Conservation (phyloP, 2,113 vertebrate genomes). For the Heteronetta atricapilla region DNA sequence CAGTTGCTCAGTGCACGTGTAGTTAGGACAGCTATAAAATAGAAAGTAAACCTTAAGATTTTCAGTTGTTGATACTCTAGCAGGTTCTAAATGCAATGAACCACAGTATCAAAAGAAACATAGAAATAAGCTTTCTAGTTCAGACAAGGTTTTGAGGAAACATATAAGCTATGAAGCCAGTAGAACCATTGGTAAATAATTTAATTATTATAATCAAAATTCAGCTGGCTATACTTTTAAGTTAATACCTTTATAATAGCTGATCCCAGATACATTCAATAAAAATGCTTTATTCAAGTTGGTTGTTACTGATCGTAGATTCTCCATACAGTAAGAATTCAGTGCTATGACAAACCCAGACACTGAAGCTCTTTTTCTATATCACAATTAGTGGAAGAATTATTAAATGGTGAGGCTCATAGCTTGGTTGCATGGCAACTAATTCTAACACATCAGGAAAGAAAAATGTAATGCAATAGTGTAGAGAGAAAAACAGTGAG, state of each 20-base stretch:
- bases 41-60: neutral
- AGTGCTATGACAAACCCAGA: neutral
- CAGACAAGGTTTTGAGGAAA: neutral
- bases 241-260: neutral
- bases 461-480: conserved; percentile 43
- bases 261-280: neutral
- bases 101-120: neutral
- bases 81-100: neutral
- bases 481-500: neutral
- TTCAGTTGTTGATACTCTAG: neutral
- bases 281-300: neutral
- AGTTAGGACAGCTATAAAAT: neutral
- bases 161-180: neutral
- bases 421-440: conserved; percentile 73
- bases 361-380: conserved; percentile 28
- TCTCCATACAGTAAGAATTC: neutral
- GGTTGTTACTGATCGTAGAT: accelerated
- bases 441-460: conserved; percentile 59
- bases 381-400: conserved; percentile 49
- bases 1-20: neutral
- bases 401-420: conserved; percentile 57
- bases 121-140: neutral
- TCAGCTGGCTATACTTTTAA: neutral
- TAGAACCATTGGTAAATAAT: neutral
- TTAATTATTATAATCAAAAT: neutral